phyloP scores from a whole-genome alignment of 2,888 invertebrate species.

The Noctua fimbriata region DNA sequence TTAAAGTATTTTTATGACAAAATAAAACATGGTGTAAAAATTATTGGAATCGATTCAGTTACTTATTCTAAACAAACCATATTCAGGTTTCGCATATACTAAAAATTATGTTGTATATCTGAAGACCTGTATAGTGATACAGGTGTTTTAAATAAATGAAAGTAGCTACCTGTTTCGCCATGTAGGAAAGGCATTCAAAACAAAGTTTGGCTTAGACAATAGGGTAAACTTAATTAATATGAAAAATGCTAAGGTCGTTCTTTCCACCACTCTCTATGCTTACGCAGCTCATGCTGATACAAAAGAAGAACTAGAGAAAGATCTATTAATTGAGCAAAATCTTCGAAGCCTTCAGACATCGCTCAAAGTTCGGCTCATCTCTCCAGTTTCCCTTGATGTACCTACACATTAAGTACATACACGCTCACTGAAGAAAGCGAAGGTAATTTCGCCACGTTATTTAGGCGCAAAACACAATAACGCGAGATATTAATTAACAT shows the following conservation, averaged over 20 bases:
- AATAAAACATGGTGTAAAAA: too few relatives aligned
- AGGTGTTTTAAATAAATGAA: too few relatives aligned
- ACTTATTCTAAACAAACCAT: too few relatives aligned
- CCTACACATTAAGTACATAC: background rate
- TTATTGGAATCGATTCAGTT: too few relatives aligned
- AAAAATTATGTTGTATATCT: too few relatives aligned
- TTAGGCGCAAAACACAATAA: conserved; percentile 55
- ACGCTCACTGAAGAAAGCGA: conserved; percentile 30
- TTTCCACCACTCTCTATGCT: background rate
- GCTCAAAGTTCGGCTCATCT: conserved; percentile 2
- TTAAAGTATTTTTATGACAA: too few relatives aligned
- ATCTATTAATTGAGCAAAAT: conserved; percentile 1
- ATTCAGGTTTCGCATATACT: too few relatives aligned
- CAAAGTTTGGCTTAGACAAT: too few relatives aligned
- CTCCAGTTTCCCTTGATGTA: background rate
- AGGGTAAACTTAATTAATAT: too few relatives aligned
- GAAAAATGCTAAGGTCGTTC: background rate
- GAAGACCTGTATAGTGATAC: too few relatives aligned
- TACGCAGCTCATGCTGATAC: background rate
- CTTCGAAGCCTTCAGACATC: background rate
- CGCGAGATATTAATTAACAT: conserved; percentile 66
- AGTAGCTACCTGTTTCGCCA: too few relatives aligned
- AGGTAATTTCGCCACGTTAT: conserved; percentile 36
- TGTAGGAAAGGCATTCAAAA: too few relatives aligned
- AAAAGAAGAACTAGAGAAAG: background rate